Evolutionary conservation across 2,113 vertebrate species (phyloP).

Genomic region (Galbula dea): DNA sequence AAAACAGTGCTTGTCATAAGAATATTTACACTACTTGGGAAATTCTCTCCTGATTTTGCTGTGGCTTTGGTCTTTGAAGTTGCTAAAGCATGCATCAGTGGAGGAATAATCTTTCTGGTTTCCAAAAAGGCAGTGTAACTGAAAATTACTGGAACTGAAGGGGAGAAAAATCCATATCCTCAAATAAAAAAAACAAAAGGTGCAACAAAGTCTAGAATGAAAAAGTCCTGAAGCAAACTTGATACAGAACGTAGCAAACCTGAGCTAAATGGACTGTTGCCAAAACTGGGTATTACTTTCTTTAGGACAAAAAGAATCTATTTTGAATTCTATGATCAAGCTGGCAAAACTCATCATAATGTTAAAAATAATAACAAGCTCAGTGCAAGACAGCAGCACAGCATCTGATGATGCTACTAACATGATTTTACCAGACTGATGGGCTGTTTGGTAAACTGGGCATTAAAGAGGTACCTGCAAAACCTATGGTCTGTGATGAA

Average conservation of each 20-base stretch:
- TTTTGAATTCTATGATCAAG: background rate
- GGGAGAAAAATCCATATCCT: background rate
- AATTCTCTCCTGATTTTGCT: background rate
- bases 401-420: background rate
- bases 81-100: background rate
- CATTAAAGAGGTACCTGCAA: background rate
- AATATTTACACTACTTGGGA: background rate
- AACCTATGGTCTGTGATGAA: background rate
- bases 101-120: background rate
- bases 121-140: background rate
- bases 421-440: background rate
- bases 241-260: background rate
- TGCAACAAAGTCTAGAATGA: background rate
- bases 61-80: background rate
- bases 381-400: background rate
- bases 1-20: background rate
- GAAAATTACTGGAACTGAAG: background rate
- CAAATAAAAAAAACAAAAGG: background rate
- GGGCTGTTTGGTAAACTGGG: background rate
- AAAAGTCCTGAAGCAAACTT: constrained; percentile 15
- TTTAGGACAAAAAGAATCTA: background rate
- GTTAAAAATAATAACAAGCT: background rate
- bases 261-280: background rate
- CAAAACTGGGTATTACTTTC: background rate
- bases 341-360: background rate